Evolutionary conservation across 2,888 invertebrate species (phyloP).

Genomic region (Himalopsyche kuldschensis): DNA sequence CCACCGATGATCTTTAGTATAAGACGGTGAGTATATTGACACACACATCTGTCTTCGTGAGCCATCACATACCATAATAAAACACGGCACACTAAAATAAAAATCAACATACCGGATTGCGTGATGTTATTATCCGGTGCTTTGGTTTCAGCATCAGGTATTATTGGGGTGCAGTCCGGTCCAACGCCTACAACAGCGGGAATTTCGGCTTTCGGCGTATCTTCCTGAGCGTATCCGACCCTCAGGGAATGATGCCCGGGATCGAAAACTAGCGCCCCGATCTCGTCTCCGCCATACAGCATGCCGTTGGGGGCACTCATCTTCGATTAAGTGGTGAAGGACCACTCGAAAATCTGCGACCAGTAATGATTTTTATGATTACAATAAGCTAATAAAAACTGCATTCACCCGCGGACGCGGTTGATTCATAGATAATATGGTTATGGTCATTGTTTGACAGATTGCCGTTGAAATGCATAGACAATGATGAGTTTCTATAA

Average conservation of each 20-base stretch:
- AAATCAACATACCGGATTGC: slow-evolving; percentile 51
- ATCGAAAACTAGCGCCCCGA: slow-evolving; percentile 97
- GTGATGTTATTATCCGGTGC: slow-evolving; percentile 73
- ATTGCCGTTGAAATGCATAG: not conserved
- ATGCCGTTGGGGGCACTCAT: slow-evolving; percentile 57
- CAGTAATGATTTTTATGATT: not conserved
- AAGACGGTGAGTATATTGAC: too few species aligned
- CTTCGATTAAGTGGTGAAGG: not conserved
- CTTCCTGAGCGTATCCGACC: slow-evolving; percentile 96
- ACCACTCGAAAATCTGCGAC: not conserved
- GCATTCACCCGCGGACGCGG: slow-evolving; percentile 1
- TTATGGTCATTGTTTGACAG: not conserved
- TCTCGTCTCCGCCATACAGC: slow-evolving; percentile 95
- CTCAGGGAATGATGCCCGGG: slow-evolving; percentile 88
- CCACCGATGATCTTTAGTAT: too few species aligned
- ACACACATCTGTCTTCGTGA: too few species aligned
- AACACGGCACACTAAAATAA: not conserved
- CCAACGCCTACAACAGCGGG: slow-evolving; percentile 89
- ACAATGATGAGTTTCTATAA: not conserved
- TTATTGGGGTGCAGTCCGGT: slow-evolving; percentile 65
- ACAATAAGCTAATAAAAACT: not conserved
- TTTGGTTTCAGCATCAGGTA: slow-evolving; percentile 76
- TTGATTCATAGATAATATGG: too few species aligned
- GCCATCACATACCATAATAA: too few species aligned
- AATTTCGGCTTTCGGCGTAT: slow-evolving; percentile 98